Evolutionary conservation across 2,113 vertebrate species (phyloP).

Genomic region (Podarcis cretensis): DNA sequence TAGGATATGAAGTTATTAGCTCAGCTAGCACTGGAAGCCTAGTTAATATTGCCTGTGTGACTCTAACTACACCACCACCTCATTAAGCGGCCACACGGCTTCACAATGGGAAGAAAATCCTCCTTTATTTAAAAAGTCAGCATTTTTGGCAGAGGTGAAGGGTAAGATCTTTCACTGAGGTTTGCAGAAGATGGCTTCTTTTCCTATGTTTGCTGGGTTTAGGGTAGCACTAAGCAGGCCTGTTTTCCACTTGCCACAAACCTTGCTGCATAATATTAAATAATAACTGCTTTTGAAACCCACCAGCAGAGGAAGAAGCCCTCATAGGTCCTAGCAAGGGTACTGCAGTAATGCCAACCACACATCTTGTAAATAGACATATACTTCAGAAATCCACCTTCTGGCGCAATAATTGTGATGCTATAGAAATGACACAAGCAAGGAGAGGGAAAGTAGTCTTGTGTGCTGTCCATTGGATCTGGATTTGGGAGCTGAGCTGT

Average conservation of each 20-base stretch:
- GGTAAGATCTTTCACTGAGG: not conserved
- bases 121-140: not conserved
- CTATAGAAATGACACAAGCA: not conserved
- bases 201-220: not conserved
- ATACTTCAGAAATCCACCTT: not conserved
- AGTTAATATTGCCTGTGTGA: not conserved
- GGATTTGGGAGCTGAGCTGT: not conserved
- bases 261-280: not conserved
- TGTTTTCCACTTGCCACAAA: slow-evolving; percentile 16
- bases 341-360: not conserved
- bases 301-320: not conserved
- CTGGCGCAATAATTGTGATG: not conserved
- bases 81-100: not conserved
- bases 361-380: not conserved
- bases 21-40: slow-evolving; percentile 18
- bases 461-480: not conserved
- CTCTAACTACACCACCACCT: slow-evolving; percentile 15
- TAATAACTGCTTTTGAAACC: not conserved
- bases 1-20: slow-evolving; percentile 1
- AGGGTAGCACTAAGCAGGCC: not conserved
- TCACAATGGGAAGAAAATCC: fast-evolving
- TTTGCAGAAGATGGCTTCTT: not conserved
- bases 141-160: not conserved
- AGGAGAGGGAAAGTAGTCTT: not conserved
- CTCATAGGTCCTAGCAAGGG: not conserved